Percentiles rank a stretch among this genome's conserved stretches.
These are phyloP conservation scores for Diarsia rubi DNA, from an alignment of 2,888 invertebrate species.

Conservation along the genomic window DNA sequence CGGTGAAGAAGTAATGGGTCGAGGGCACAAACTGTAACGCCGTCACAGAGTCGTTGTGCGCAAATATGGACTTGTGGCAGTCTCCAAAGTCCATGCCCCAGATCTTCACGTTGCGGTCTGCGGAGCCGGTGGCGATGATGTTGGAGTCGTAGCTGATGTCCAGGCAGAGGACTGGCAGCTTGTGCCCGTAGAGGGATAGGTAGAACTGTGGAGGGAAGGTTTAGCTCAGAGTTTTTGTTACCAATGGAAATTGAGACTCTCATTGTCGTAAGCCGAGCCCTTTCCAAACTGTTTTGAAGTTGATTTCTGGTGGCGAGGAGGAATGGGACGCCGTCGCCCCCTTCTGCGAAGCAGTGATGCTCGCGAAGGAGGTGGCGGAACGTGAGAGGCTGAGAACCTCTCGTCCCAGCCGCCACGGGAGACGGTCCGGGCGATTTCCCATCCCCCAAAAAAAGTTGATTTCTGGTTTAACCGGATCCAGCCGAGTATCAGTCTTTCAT, in stretches of 20 bases:
- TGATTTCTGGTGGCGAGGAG: background rate
- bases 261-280: background rate
- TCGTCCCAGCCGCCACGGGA: too few relatives aligned
- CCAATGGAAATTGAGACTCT: background rate
- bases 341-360: too few relatives aligned
- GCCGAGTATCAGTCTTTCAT: background rate
- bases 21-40: slow-evolving; percentile 96
- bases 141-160: slow-evolving; percentile 97
- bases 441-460: background rate
- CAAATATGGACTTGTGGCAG: slow-evolving; percentile 98
- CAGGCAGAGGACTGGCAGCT: slow-evolving; percentile 97
- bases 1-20: slow-evolving; percentile 98
- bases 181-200: slow-evolving; percentile 98
- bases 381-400: too few relatives aligned
- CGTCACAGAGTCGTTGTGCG: slow-evolving; percentile 98
- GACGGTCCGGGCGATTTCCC: too few relatives aligned
- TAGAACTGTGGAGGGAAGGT: slow-evolving; percentile 93
- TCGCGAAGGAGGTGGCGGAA: too few relatives aligned
- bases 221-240: background rate
- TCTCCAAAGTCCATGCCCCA: slow-evolving; percentile 99
- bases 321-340: too few relatives aligned
- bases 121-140: slow-evolving; percentile 97
- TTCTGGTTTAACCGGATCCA: background rate
- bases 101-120: slow-evolving; percentile 98
- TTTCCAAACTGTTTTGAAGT: background rate